phyloP scores from a whole-genome alignment of 2,113 vertebrate species.

The Pardalotus punctatus region DNA sequence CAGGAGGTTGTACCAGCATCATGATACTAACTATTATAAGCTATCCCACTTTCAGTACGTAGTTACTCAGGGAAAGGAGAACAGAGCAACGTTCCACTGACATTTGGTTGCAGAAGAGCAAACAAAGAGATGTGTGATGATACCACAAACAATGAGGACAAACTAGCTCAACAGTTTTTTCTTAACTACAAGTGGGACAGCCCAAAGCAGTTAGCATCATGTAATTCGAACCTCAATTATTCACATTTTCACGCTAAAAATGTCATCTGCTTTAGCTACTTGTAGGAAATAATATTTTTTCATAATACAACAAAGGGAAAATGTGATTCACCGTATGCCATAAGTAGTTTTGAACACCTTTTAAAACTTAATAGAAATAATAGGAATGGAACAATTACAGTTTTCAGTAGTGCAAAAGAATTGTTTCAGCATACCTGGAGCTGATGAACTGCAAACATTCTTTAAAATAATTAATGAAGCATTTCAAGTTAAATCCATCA shows the following conservation, averaged over 20 bases:
- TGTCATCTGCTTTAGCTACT: background rate
- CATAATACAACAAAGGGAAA: background rate
- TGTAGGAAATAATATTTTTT: slow-evolving; percentile 22
- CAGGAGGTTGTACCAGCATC: background rate
- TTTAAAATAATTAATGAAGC: slow-evolving; percentile 14
- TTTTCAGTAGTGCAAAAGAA: background rate
- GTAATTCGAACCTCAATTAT: background rate
- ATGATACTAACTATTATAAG: slow-evolving; percentile 51
- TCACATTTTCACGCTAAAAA: background rate
- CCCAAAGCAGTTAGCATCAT: background rate
- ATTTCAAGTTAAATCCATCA: slow-evolving; percentile 41
- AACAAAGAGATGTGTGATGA: slow-evolving; percentile 31
- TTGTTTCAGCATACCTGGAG: background rate
- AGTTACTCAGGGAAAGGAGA: slow-evolving; percentile 41
- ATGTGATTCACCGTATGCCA: background rate
- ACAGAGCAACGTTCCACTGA: background rate
- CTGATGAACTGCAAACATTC: slow-evolving; percentile 8
- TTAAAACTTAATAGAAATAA: background rate
- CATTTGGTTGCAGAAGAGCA: background rate
- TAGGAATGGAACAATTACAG: background rate
- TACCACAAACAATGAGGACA: background rate
- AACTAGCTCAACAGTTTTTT: slow-evolving; percentile 16
- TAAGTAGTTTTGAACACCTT: background rate
- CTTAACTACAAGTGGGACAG: background rate
- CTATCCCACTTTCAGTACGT: slow-evolving; percentile 25